Percentiles rank a stretch among this genome's conserved stretches.
Evolutionary conservation across 1,140 invertebrate genomes (phyloP).

Genomic region (Danaus plexippus): DNA sequence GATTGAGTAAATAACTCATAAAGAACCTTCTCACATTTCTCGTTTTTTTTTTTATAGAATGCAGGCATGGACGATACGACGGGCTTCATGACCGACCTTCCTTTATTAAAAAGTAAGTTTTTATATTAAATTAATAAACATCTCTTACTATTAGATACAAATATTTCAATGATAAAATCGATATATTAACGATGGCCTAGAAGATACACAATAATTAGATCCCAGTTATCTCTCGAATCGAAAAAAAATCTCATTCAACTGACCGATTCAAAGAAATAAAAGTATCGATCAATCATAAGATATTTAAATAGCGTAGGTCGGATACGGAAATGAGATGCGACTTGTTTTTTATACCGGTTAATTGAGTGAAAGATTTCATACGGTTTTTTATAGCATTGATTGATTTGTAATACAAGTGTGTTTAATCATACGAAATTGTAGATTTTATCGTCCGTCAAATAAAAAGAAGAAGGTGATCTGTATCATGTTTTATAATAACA

Average conservation of each 20-base stretch:
- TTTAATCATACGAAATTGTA: too few relatives aligned
- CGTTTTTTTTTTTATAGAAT: slow-evolving; percentile 75
- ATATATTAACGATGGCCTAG: slow-evolving; percentile 46
- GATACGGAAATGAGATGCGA: slow-evolving; percentile 33
- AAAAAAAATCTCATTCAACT: slow-evolving; percentile 56
- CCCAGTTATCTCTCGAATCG: slow-evolving; percentile 64
- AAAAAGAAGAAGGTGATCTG: too few relatives aligned
- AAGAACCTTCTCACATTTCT: slow-evolving; percentile 12
- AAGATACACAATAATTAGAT: slow-evolving; percentile 66
- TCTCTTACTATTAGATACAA: neutral
- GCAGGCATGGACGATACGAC: slow-evolving; percentile 87
- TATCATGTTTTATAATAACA: too few relatives aligned
- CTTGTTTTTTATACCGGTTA: slow-evolving; percentile 18
- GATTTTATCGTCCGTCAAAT: too few relatives aligned
- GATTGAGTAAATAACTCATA: neutral
- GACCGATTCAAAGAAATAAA: slow-evolving; percentile 56
- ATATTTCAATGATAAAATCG: slow-evolving; percentile 11
- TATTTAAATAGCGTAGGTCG: slow-evolving; percentile 50
- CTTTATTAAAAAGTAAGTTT: slow-evolving; percentile 89
- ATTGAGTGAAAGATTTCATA: slow-evolving; percentile 9
- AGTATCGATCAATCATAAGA: slow-evolving; percentile 63
- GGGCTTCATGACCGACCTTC: slow-evolving; percentile 89
- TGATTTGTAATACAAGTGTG: too few relatives aligned
- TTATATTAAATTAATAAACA: slow-evolving; percentile 4
- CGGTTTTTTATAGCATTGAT: too few relatives aligned